Conservation (phyloP, 2,888 invertebrate genomes). For the Tridacna crocea region DNA sequence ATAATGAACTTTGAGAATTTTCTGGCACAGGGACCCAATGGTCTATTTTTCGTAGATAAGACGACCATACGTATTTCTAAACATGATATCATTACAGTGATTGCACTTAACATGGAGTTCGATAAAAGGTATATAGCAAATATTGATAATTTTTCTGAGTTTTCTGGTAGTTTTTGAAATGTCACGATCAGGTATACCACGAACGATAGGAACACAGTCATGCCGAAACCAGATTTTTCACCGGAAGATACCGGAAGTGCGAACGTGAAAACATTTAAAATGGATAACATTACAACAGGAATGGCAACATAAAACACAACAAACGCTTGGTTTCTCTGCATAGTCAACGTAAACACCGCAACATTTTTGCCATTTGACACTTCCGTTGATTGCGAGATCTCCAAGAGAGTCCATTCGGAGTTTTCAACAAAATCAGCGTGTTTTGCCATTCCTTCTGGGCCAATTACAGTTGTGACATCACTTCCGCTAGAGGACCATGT, state of each 20-base stretch:
- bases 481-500: conserved; percentile 44
- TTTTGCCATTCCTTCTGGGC: conserved; percentile 36
- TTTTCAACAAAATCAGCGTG: conserved; percentile 50
- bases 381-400: conserved; percentile 33
- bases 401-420: conserved; percentile 44
- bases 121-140: conserved; percentile 47
- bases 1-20: conserved; percentile 31
- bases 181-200: conserved; percentile 57
- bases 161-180: conserved; percentile 55
- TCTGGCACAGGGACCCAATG: conserved; percentile 19
- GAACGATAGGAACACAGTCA: conserved; percentile 55
- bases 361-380: conserved; percentile 28
- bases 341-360: conserved; percentile 26
- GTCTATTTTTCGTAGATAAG: conserved; percentile 27
- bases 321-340: conserved; percentile 49
- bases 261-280: conserved; percentile 48
- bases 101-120: conserved; percentile 37
- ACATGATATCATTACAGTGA: conserved; percentile 43
- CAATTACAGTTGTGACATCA: conserved; percentile 42
- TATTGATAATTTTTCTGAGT: conserved; percentile 47
- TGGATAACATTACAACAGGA: conserved; percentile 49
- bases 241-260: conserved; percentile 43
- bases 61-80: conserved; percentile 44
- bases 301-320: conserved; percentile 46
- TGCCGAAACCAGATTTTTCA: conserved; percentile 48